These are phyloP conservation scores for Dascyllus trimaculatus DNA, from an alignment of 2,113 vertebrate genomes.

Conservation along the genomic window DNA sequence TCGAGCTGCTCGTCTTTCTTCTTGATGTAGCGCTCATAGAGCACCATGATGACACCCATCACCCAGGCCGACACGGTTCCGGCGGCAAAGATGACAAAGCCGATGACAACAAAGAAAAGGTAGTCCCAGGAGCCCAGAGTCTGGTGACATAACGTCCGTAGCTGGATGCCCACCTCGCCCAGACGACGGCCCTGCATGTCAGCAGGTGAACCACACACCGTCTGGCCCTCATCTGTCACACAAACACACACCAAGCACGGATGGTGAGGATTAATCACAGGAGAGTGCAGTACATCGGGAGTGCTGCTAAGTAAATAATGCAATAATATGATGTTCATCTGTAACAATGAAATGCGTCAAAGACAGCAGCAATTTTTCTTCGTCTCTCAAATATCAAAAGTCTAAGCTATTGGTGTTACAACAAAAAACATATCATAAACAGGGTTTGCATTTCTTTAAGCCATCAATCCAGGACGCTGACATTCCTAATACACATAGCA, in stretches of 20 bases:
- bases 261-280: conserved; percentile 15
- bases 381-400: too few relatives aligned
- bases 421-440: too few relatives aligned
- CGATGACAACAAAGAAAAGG: conserved; percentile 89
- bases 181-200: conserved; percentile 78
- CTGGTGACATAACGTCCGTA: conserved; percentile 89
- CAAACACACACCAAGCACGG: conserved; percentile 26
- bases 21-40: conserved; percentile 85
- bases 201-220: conserved; percentile 78
- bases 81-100: conserved; percentile 91
- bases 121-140: conserved; percentile 89
- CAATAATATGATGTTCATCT: too few relatives aligned
- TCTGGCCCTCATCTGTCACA: conserved; percentile 83
- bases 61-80: conserved; percentile 90
- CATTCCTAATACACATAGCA: neutral
- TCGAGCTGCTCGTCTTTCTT: conserved; percentile 79
- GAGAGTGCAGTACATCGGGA: neutral
- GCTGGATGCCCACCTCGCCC: conserved; percentile 84
- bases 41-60: conserved; percentile 87
- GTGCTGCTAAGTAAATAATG: neutral
- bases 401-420: too few relatives aligned
- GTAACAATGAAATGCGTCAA: too few relatives aligned
- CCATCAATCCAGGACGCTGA: neutral
- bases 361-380: too few relatives aligned
- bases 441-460: neutral